Evolutionary conservation across 2,797 vertebrate species (phyloP), one percentile per base, ranked within the genome.

Genomic region (Rhynchotus rufescens): DNA sequence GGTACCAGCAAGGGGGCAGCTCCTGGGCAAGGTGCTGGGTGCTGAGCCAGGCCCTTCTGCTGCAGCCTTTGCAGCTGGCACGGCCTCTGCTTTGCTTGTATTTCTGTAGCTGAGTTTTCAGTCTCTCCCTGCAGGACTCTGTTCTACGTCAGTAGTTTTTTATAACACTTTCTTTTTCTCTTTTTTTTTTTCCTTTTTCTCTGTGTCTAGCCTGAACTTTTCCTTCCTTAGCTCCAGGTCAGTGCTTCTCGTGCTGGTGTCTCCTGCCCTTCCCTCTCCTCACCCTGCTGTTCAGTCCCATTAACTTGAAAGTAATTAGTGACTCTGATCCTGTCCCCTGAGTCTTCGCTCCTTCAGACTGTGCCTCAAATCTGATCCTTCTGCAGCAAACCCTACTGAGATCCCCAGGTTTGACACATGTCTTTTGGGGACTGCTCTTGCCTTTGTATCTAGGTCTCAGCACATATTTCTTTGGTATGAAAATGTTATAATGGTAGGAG

Each of bases 381-480:
- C 88, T 78, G 67, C 87, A 92, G 76, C 76, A 91, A 88, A 80
- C 56, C 40, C 66, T 71, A 42, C 73, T 10, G 38, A 82, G 62
- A 62, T 73, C 60, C 54, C 57, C 74, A 51, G 61, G 57, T 77
- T 59, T 89, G 79, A 60, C 49, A 65, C 38, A 54, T 25, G 49
- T 91, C 66, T 42, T 90, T 91, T 52, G 78, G 84, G 86, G 79
- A 69, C 66, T 81, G 60, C 88, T 44, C 36, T 83, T 57, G 66
- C 79, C 87, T 78, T 76, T 87, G 56, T 61, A 90, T 79, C 79
- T 67, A 2, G 66, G 49, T 87, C 91, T 92, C 74, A 84, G 86
- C 77, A 20, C 64, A 13, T 68, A 60, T 38, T 85, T 80, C 91
- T 96, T 96, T 90, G 90, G 93, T 90, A 47, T 94, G 94, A 26